Conservation (phyloP, 2,797 vertebrate genomes). For the Scomberomorus guttatus region DNA sequence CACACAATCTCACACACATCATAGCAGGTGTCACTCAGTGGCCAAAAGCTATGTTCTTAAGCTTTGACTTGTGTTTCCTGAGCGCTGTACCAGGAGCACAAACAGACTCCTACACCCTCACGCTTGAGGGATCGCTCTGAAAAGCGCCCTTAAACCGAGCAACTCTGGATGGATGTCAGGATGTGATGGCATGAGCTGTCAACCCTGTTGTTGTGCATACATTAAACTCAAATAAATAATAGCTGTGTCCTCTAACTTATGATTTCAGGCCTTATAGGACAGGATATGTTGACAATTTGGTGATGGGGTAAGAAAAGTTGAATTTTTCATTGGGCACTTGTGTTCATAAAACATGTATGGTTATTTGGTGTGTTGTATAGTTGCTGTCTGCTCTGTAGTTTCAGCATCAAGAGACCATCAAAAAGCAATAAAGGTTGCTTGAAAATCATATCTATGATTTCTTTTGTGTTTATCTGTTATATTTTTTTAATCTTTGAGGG, state of each 20-base stretch:
- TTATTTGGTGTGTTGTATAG: slow-evolving; percentile 13
- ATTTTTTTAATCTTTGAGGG: slow-evolving; percentile 7
- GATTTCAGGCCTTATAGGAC: slow-evolving; percentile 22
- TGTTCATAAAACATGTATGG: slow-evolving; percentile 52
- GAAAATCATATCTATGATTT: slow-evolving; percentile 18
- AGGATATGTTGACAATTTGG: slow-evolving; percentile 27
- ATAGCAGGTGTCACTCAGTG: slow-evolving; percentile 20
- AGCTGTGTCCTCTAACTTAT: slow-evolving; percentile 1
- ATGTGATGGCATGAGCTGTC: slow-evolving; percentile 33
- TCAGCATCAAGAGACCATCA: slow-evolving; percentile 8
- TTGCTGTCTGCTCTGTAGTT: background rate
- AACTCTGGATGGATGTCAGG: slow-evolving; percentile 22
- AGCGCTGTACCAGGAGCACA: background rate
- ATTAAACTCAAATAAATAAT: slow-evolving; percentile 42
- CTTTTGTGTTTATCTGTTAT: background rate
- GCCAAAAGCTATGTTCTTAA: slow-evolving; percentile 30
- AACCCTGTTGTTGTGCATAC: slow-evolving; percentile 22
- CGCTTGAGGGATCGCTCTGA: background rate
- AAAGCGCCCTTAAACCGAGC: slow-evolving; percentile 20
- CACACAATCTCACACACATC: slow-evolving; percentile 7
- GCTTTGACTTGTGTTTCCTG: slow-evolving; percentile 13
- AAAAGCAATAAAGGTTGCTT: background rate
- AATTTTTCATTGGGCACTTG: slow-evolving; percentile 41
- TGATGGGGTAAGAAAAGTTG: slow-evolving; percentile 27
- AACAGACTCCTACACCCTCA: slow-evolving; percentile 22